Base-by-base conservation (phyloP, 2,113 vertebrate genomes). In the Cyprinodon brontotheroides region DNA sequence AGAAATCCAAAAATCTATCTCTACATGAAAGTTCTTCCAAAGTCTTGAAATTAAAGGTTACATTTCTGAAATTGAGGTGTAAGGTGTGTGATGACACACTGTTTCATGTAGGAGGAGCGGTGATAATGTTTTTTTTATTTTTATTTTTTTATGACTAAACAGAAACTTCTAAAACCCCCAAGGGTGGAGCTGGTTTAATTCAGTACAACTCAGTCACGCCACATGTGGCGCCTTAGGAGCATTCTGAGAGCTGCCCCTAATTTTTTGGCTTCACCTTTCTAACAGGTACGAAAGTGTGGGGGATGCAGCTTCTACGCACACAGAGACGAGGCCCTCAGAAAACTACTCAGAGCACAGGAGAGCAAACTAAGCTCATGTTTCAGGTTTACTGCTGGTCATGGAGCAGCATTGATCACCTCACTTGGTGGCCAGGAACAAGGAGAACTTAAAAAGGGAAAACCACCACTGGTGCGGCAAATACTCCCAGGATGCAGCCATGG, bases 331-430 rank as follows among this genome's bases (percentile, higher is more conserved):
- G 45, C 37, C 69, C 45, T 68, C 50, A 77, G 62, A 41, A 68
- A 66, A 68, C 12, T 5, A 3, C 29, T 45, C 57, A 67, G 50
- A 43, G 70, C 71, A 81, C 80, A 45, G 65, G 65, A 64, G 50
- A 61, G 62, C 43, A 43, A 40, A 74, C 43, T 45, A 22, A 69
- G 74, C 78, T 89, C 78, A 71, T 74, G 79, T 82, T 90, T 72
- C 87, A 87, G 50, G 50, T 80, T 84, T 61, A 70, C 80, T 77
- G 65, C 76, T 29, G 65, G 37, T 53, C 74, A 37, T 2, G 13
- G 74, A 72, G 75, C 39, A 73, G 67, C 40, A 65, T 74, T 84
- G 75, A 84, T 81, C 79, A 68, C 50, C 65, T 72, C 63, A 59
- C 39, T 15, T 41, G 15, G 63, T 60, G 38, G 62, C 74, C 59